Percentiles rank a stretch among this genome's conserved stretches.
Conservation (phyloP, 1,140 invertebrate species). For the Papilio helenus region DNA sequence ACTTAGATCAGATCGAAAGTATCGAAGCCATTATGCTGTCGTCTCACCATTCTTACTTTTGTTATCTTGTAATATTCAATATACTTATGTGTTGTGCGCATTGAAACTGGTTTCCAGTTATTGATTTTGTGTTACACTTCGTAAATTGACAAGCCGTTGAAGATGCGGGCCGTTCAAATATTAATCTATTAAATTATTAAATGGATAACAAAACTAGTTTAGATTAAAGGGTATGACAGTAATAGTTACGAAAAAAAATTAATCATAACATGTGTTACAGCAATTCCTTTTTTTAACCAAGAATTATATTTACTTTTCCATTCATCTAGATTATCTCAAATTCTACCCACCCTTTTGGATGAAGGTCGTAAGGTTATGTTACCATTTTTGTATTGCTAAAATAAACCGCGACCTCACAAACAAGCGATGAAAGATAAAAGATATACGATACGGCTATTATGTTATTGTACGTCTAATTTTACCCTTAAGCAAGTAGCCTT, state of each 20-base stretch:
- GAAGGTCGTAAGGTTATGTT: background rate
- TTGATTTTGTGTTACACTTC: conserved; percentile 20
- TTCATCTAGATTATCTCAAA: background rate
- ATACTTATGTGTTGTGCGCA: background rate
- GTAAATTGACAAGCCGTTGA: conserved; percentile 16
- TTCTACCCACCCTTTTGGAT: background rate
- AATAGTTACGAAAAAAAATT: background rate
- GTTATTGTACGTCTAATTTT: conserved; percentile 23
- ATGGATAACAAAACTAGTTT: background rate
- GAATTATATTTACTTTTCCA: background rate
- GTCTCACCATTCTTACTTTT: background rate
- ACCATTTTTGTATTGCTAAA: background rate
- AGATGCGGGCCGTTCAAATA: conserved; percentile 16
- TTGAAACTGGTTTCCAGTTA: conserved; percentile 1
- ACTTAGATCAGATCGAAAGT: background rate
- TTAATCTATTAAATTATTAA: conserved; percentile 5
- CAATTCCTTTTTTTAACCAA: no score
- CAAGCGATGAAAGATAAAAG: conserved; percentile 8
- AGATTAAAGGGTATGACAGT: background rate
- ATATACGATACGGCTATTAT: conserved; percentile 27
- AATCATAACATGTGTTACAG: background rate
- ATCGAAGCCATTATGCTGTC: background rate
- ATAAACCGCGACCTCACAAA: background rate
- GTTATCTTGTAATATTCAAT: background rate
- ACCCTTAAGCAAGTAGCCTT: conserved; percentile 13